Evolutionary conservation across 2,888 invertebrate genomes (phyloP), one percentile per base, ranked within the genome.

Genomic region (Limnephilus rhombicus): DNA sequence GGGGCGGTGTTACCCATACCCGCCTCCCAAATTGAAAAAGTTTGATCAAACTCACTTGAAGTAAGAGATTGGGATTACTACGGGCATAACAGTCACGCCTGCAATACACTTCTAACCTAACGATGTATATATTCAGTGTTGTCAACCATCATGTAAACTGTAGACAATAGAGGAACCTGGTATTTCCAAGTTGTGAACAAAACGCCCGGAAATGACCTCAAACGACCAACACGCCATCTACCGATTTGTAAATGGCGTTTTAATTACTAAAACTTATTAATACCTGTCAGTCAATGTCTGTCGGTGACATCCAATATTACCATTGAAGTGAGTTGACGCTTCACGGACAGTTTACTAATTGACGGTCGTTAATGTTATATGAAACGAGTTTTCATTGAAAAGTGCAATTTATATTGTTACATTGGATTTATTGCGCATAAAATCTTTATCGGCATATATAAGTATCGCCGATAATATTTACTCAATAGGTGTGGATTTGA

Each of bases 201-300:
- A 83, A 83, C 13, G 34, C 31, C 83, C 83, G 83, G 83, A 83
- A 37, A 31, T 83, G 83, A 83, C 83, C 83, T 83, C 83, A 83
- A 83, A 83, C 24, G 15, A 5, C 11, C 18, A 37, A 31, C 83
- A 83, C 83, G 83, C 83, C 83, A 83, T 83, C 37, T 31, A 9
- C 12, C 34, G 82, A 31, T 24, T 83, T 34, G 82, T 13, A 24
- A 82, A 82, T 82, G 82, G 15, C 31, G 82, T 31, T 34, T 31
- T 82, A 82, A 82, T 82, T 82, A 31, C 31, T 82, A 82, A 82
- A 82, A 82, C 82, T 31, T 29, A 34, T 31, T 29, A 45, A 45
- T 45, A 45, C 45, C 12, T 45, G 45, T 45, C 45, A 45, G 12
- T 45, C 15, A 81, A 81, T 31, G 15, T 9, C 13, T 34, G 34